phyloP scores from a whole-genome alignment of 2,113 vertebrate genomes.

The Heloderma charlesbogerti region DNA sequence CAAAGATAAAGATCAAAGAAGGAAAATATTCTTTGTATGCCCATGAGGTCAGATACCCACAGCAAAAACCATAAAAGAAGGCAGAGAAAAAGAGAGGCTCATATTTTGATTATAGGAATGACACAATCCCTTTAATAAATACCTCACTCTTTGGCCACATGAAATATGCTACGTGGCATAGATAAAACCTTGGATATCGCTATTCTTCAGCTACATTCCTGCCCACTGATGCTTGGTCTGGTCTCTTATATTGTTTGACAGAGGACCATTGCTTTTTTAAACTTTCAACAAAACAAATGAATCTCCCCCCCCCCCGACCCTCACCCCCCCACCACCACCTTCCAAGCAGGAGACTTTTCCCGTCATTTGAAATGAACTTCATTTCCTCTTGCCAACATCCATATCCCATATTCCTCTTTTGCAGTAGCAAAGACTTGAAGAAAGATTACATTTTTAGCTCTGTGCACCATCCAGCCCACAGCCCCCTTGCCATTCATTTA shows the following conservation, averaged over 20 bases:
- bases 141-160: neutral
- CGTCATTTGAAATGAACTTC: neutral
- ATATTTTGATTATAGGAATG: constrained; percentile 39
- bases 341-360: neutral
- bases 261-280: neutral
- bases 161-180: constrained; percentile 8
- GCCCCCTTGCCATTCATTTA: neutral
- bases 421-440: neutral
- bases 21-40: constrained; percentile 41
- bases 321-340: no score
- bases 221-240: neutral
- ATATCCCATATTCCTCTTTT: neutral
- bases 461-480: neutral
- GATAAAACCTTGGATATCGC: neutral
- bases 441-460: neutral
- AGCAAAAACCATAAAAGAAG: neutral
- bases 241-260: neutral
- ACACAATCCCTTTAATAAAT: constrained; percentile 25
- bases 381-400: neutral
- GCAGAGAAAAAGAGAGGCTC: neutral
- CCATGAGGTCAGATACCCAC: neutral
- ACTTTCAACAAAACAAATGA: neutral
- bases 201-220: constrained; percentile 1
- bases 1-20: constrained; percentile 63
- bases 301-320: neutral